phyloP scores from a whole-genome alignment of 2,888 invertebrate species.

The Plebejus melissa region DNA sequence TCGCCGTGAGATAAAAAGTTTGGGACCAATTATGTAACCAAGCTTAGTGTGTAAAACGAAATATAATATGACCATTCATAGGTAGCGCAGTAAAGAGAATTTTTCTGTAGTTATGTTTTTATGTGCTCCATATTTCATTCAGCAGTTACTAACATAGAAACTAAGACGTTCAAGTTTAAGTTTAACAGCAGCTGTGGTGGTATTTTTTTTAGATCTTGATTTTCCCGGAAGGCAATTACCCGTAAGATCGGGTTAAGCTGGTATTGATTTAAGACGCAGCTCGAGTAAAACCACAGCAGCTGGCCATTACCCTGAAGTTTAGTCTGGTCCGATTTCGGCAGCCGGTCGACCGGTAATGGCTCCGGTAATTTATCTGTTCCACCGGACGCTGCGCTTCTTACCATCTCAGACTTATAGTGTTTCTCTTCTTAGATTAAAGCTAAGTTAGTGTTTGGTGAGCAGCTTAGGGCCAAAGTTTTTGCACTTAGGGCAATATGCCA shows the following conservation, averaged over 20 bases:
- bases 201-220: not conserved
- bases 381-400: not conserved
- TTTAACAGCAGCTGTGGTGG: no score
- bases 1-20: no score
- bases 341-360: not conserved
- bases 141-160: no score
- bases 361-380: not conserved
- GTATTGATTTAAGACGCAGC: slow-evolving; percentile 3
- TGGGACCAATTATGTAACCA: no score
- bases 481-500: not conserved
- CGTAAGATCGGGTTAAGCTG: not conserved
- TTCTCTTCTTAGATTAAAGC: not conserved
- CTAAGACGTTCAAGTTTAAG: no score
- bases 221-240: not conserved
- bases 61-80: no score
- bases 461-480: not conserved
- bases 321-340: not conserved
- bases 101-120: no score
- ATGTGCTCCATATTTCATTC: no score
- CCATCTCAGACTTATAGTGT: not conserved
- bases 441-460: not conserved
- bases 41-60: no score
- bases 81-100: no score
- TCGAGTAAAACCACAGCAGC: not conserved
- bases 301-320: not conserved